Percentiles rank a stretch among this genome's conserved stretches.
Conservation (phyloP, 1,140 invertebrate species). For the Agraylea sexmaculata region DNA sequence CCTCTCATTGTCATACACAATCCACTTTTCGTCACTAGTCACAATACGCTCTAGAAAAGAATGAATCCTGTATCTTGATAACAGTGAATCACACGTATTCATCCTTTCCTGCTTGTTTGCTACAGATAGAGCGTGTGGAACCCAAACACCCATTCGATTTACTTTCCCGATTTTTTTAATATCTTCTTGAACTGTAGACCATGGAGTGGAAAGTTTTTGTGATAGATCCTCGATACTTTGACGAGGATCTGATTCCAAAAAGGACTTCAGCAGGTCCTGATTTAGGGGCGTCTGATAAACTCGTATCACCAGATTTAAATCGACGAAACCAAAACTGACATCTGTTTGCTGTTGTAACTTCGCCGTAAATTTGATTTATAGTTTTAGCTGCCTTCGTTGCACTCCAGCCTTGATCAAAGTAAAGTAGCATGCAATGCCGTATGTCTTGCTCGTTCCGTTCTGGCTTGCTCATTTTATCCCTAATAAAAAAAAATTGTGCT, state of each 20-base stretch:
- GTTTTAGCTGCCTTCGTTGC: slow-evolving; percentile 1
- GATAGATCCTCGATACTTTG: no score
- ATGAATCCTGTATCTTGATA: slow-evolving; percentile 21
- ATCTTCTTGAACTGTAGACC: neutral
- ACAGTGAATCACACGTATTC: slow-evolving; percentile 12
- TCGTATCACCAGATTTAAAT: slow-evolving; percentile 5
- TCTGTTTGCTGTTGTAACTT: neutral
- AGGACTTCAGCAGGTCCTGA: no score
- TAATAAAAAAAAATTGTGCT: no score
- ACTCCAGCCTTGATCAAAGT: slow-evolving; percentile 5
- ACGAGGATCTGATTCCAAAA: no score
- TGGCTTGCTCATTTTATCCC: slow-evolving; percentile 5
- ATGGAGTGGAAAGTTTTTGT: neutral
- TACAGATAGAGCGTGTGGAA: slow-evolving; percentile 11
- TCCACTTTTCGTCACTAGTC: slow-evolving; percentile 22
- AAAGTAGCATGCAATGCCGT: slow-evolving; percentile 7
- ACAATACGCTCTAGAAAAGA: slow-evolving; percentile 20
- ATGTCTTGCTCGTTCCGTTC: slow-evolving; percentile 1
- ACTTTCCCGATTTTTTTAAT: slow-evolving; percentile 10
- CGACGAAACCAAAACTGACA: slow-evolving; percentile 5
- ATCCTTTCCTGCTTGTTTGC: slow-evolving; percentile 7
- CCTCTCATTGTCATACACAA: slow-evolving; percentile 23
- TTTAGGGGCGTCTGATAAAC: neutral
- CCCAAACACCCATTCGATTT: slow-evolving; percentile 15
- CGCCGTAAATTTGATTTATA: slow-evolving; percentile 3